Conservation (phyloP, 2,888 invertebrate genomes). For the Tubulanus polymorphus region DNA sequence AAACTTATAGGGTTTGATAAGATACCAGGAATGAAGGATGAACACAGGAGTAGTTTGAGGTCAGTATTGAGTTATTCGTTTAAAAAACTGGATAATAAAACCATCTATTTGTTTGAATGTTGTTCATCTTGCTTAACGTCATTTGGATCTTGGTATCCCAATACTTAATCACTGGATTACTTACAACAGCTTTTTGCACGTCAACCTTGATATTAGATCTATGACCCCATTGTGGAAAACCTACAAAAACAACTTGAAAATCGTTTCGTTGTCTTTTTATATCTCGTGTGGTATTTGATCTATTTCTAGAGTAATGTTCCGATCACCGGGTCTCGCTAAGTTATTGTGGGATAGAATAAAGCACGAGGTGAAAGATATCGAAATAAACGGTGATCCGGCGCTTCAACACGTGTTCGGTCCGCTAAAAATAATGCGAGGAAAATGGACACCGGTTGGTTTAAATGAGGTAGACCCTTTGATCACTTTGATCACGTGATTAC, state of each 20-base stretch:
- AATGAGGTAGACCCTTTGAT: conserved; percentile 28
- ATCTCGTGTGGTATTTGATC: too few relatives aligned
- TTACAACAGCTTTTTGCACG: too few relatives aligned
- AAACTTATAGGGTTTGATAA: conserved; percentile 32
- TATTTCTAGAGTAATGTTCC: conserved; percentile 29
- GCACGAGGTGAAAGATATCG: conserved; percentile 25
- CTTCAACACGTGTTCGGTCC: conserved; percentile 33
- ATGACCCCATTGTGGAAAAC: too few relatives aligned
- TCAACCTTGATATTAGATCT: too few relatives aligned
- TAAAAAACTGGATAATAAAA: too few relatives aligned
- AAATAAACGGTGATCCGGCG: conserved; percentile 30
- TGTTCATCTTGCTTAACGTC: too few relatives aligned
- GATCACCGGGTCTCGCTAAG: conserved; percentile 26
- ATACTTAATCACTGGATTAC: too few relatives aligned
- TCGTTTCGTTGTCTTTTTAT: too few relatives aligned
- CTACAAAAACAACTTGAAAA: too few relatives aligned
- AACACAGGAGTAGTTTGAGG: conserved; percentile 35
- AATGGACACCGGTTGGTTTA: conserved; percentile 35
- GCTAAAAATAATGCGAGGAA: conserved; percentile 31
- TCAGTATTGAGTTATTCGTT: conserved; percentile 9
- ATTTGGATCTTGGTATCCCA: too few relatives aligned
- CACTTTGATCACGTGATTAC: too few relatives aligned
- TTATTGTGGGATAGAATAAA: conserved; percentile 29
- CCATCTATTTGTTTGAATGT: too few relatives aligned
- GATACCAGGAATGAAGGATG: conserved; percentile 26